A percentile compares a stretch with the other conserved stretches of the same genome.
Evolutionary conservation across 2,113 vertebrate genomes (phyloP).

Genomic region (Cheirogaleus medius): DNA sequence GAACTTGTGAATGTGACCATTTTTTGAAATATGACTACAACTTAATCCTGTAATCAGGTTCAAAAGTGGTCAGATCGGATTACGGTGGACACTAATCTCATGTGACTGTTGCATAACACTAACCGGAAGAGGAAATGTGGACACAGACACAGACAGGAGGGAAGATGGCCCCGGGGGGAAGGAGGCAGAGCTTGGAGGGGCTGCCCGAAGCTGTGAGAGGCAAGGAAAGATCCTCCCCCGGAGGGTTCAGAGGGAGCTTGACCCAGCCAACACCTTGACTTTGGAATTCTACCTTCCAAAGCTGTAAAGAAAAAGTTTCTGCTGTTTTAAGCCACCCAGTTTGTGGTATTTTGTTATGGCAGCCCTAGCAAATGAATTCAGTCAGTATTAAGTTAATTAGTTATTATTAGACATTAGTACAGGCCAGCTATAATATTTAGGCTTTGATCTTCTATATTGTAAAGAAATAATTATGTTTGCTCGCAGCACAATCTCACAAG

Average conservation of each 20-base stretch:
- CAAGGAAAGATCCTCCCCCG: too few relatives aligned
- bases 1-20: not conserved
- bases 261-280: not conserved
- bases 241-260: not conserved
- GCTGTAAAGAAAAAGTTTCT: not conserved
- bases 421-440: not conserved
- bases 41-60: not conserved
- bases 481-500: not conserved
- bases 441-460: not conserved
- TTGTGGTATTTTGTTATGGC: not conserved
- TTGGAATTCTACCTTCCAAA: not conserved
- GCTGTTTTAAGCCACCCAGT: not conserved
- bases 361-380: not conserved
- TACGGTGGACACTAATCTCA: not conserved
- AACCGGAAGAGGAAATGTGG: not conserved
- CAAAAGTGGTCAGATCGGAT: not conserved
- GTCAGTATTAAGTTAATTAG: not conserved
- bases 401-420: not conserved
- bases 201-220: not conserved
- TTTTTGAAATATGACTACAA: not conserved
- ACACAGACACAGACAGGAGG: not conserved
- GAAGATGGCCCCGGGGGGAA: not conserved
- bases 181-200: not conserved
- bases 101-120: not conserved
- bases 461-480: not conserved